Evolutionary conservation across 2,888 invertebrate genomes (phyloP), one percentile per base, ranked within the genome.

Genomic region (Embidobia sp.): DNA sequence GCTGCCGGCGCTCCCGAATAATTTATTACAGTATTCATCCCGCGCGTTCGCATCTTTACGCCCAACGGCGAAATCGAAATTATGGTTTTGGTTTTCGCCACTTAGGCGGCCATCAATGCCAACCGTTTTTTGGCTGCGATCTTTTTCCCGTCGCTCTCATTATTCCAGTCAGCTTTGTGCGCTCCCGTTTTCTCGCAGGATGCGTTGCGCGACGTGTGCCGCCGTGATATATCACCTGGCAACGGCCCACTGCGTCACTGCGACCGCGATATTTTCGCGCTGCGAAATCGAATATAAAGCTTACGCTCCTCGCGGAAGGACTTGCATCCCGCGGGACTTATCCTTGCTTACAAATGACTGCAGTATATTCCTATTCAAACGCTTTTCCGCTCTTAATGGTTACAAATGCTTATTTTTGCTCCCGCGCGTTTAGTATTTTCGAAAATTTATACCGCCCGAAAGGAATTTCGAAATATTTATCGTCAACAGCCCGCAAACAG

Each of bases 1-100:
- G 51, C 66, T 42, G 55, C n/a, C 67, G 42, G 35, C 15, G 6
- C 27, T 49, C 19, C 13, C 27, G 59, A 77, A 77, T 77, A 66
- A 77, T 66, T 70, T 77, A 77, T 76, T 40, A 35, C 48, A 35
- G 53, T 53, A 40, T 22, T n/a, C n/a, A n/a, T n/a, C n/a, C n/a
- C 35, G 18, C 11, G 26, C 35, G 27, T 57, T 63, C 57, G 15
- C 46, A 67, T 57, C 49, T 73, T 48, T 57, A 15, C 67, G 35
- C 27, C n/a, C 26, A 46, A 63, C 46, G 29, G 53, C 37, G 7
- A 46, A 61, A 27, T 33, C 48, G 29, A 66, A 61, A 53, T 59
- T 66, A 63, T 40, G 27, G 31, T 37, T 46, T 44, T 44, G 61
- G n/a, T 63, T 63, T 31, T 55, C 29, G 18, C 5, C 29, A 63